Conservation (phyloP, 2,113 vertebrate species). For the Dendrocopos noguchii region DNA sequence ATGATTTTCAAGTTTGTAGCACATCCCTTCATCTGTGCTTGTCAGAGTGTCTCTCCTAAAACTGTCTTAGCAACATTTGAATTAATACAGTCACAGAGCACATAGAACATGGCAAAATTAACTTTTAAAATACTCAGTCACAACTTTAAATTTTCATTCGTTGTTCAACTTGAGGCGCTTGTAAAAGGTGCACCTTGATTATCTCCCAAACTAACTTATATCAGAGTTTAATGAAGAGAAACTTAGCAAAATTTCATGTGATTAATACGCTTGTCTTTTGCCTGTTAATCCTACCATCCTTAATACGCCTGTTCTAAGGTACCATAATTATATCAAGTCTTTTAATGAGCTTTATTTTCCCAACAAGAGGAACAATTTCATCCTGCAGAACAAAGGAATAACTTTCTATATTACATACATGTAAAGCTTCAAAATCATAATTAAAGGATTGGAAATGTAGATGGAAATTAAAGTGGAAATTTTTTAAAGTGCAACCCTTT, state of each 20-base stretch:
- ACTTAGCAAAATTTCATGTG: conserved; percentile 37
- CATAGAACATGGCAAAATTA: not conserved
- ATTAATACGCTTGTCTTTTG: conserved; percentile 54
- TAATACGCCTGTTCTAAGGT: conserved; percentile 7
- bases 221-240: conserved; percentile 42
- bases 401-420: conserved; percentile 41
- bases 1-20: not conserved
- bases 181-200: not conserved
- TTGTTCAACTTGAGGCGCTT: not conserved
- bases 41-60: not conserved
- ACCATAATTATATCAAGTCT: conserved; percentile 48
- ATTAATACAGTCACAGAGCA: not conserved
- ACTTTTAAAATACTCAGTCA: not conserved
- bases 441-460: conserved; percentile 59
- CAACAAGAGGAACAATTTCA: conserved; percentile 37
- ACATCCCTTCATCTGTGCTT: not conserved
- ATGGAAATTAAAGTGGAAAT: conserved; percentile 65
- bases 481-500: conserved; percentile 48
- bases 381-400: conserved; percentile 53
- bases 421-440: conserved; percentile 57
- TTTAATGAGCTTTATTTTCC: conserved; percentile 56
- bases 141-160: not conserved
- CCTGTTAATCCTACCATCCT: conserved; percentile 49
- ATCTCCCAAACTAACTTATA: conserved; percentile 14
- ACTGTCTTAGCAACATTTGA: not conserved